These are phyloP conservation scores for Drosophila suzukii DNA, from an alignment of 1,140 invertebrate species.

Conservation along the genomic window DNA sequence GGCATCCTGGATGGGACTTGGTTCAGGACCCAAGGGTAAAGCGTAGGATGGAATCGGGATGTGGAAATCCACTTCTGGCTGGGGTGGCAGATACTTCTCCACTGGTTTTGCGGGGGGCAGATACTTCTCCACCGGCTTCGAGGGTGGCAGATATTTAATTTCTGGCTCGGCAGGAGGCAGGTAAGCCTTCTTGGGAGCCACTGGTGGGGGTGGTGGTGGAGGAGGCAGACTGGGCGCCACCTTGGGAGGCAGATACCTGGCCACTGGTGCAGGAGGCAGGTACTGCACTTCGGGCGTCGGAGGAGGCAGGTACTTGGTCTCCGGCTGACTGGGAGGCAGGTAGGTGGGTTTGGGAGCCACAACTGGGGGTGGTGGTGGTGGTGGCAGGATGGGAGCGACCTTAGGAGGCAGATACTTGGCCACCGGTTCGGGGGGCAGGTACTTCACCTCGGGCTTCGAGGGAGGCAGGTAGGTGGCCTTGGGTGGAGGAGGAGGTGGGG, in stretches of 20 bases:
- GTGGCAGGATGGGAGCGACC: conserved; percentile 55
- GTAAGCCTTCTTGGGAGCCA: conserved; percentile 26
- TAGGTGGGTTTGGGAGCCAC: conserved; percentile 37
- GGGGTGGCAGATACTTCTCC: conserved; percentile 35
- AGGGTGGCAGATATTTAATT: conserved; percentile 47
- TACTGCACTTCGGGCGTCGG: conserved; percentile 44
- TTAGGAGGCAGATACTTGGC: conserved; percentile 45
- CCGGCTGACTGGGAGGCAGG: conserved; percentile 36
- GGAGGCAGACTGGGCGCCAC: conserved; percentile 59
- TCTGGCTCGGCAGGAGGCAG: conserved; percentile 46
- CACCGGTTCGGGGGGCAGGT: conserved; percentile 30
- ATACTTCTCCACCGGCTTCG: conserved; percentile 36
- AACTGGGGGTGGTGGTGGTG: conserved; percentile 52
- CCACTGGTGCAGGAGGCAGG: conserved; percentile 28
- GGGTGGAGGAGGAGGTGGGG: conserved; percentile 31
- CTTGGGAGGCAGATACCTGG: conserved; percentile 59
- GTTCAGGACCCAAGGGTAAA: conserved; percentile 49
- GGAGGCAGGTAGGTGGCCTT: conserved; percentile 44
- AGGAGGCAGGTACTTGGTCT: conserved; percentile 42
- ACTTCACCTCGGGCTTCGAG: conserved; percentile 42
- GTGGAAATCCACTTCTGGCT: conserved; percentile 42
- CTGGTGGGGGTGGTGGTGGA: conserved; percentile 59
- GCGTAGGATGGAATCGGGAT: conserved; percentile 71
- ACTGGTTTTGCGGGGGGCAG: conserved; percentile 36
- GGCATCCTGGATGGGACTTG: conserved; percentile 18